A percentile compares a stretch with the other conserved stretches of the same genome.
These are phyloP conservation scores for Hyposoter dolosus DNA, from an alignment of 2,888 invertebrate genomes.

Conservation along the genomic window DNA sequence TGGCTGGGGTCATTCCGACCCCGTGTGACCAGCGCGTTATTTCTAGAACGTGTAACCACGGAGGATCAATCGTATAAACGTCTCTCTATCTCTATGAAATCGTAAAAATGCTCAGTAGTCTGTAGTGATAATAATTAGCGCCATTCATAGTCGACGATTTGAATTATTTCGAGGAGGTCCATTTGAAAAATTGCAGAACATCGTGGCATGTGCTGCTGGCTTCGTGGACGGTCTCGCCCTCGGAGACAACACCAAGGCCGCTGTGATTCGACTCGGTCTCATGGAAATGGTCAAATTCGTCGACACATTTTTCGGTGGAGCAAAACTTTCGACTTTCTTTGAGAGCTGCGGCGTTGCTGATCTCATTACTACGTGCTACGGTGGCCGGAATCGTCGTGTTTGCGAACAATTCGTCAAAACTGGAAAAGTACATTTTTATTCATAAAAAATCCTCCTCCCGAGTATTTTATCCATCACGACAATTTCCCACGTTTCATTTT, in stretches of 20 bases:
- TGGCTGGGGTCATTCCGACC: too few relatives aligned
- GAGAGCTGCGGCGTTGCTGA: slow-evolving; percentile 91
- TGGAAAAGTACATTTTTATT: slow-evolving; percentile 84
- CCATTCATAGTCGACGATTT: neutral
- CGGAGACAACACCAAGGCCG: slow-evolving; percentile 90
- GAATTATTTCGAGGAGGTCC: neutral
- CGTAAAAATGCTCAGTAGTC: neutral
- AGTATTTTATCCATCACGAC: neutral
- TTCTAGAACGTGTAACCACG: too few relatives aligned
- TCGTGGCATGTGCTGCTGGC: slow-evolving; percentile 90
- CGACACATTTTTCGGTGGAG: slow-evolving; percentile 86
- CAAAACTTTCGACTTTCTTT: slow-evolving; percentile 88
- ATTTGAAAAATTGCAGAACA: slow-evolving; percentile 85
- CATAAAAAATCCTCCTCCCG: neutral
- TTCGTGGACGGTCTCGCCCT: slow-evolving; percentile 88
- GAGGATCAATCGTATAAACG: too few relatives aligned
- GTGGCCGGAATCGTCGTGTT: slow-evolving; percentile 88
- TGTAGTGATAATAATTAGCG: neutral
- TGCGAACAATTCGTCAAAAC: slow-evolving; percentile 88
- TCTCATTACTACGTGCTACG: slow-evolving; percentile 90
- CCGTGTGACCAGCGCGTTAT: too few relatives aligned
- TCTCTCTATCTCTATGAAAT: neutral
- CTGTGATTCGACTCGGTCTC: slow-evolving; percentile 89
- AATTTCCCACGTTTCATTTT: neutral
- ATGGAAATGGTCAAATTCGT: slow-evolving; percentile 90